Evolutionary conservation across 2,113 vertebrate species (phyloP).

Genomic region (Tyrannus savana): DNA sequence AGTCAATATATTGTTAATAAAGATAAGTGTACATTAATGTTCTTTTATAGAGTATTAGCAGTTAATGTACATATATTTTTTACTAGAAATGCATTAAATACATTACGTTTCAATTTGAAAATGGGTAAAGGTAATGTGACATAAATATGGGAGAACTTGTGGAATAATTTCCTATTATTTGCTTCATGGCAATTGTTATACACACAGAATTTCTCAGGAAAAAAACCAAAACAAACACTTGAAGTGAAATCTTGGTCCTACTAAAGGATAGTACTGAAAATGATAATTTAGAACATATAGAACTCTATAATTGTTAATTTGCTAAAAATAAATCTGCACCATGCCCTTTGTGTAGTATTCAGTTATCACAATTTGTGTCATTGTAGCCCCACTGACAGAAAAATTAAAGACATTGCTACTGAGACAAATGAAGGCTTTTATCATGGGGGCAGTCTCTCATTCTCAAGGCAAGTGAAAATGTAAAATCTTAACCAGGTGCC

Average conservation of each 20-base stretch:
- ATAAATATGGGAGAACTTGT: not conserved
- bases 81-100: not conserved
- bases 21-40: not conserved
- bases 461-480: not conserved
- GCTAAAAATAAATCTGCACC: not conserved
- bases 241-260: not conserved
- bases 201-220: not conserved
- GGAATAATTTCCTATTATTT: not conserved
- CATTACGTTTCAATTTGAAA: not conserved
- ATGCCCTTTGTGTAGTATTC: not conserved
- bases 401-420: not conserved
- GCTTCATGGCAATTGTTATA: not conserved
- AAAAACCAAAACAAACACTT: not conserved
- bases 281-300: not conserved
- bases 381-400: not conserved
- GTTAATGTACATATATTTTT: not conserved
- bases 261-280: not conserved
- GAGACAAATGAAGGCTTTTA: not conserved
- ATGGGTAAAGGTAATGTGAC: not conserved
- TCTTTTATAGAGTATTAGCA: not conserved
- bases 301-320: not conserved
- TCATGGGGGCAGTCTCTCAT: not conserved
- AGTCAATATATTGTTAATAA: not conserved
- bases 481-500: not conserved
- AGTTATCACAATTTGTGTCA: not conserved